phyloP scores from a whole-genome alignment of 2,888 invertebrate genomes.

The Vannuccia rotundouncinata region DNA sequence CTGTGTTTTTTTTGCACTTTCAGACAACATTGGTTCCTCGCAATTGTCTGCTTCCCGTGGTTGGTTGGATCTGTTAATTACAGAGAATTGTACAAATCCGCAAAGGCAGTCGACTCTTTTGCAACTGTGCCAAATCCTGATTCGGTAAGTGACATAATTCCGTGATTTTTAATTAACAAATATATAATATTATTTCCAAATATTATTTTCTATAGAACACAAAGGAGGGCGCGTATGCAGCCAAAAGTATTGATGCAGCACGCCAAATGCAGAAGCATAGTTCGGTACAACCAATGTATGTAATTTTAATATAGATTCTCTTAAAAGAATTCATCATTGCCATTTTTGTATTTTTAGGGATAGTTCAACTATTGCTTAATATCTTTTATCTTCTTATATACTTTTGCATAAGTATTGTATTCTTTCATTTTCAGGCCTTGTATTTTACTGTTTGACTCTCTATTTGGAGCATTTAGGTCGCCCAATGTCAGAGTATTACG shows the following conservation, averaged over 20 bases:
- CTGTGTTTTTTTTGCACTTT: too few species aligned
- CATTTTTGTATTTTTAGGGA: too few species aligned
- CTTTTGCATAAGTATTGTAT: neutral
- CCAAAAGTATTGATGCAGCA: neutral
- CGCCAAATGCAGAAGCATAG: neutral
- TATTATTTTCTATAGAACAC: neutral
- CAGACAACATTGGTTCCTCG: slow-evolving; percentile 83
- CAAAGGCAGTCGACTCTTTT: neutral
- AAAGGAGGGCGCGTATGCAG: neutral
- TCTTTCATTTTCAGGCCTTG: slow-evolving; percentile 65
- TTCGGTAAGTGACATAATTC: neutral
- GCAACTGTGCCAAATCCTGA: neutral
- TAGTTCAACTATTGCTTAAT: too few species aligned
- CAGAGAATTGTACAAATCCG: neutral
- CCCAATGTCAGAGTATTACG: slow-evolving; percentile 79
- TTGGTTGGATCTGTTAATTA: slow-evolving; percentile 60
- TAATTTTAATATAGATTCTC: too few species aligned
- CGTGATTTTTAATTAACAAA: neutral
- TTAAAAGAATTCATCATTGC: too few species aligned
- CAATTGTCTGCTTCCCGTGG: slow-evolving; percentile 87
- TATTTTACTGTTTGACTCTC: slow-evolving; percentile 87
- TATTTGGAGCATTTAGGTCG: slow-evolving; percentile 71
- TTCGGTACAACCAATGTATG: neutral
- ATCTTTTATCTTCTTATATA: neutral
- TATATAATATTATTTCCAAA: neutral